Base-by-base conservation (phyloP, 2,113 vertebrate species). In the Calyptommatus sinebrachiatus region DNA sequence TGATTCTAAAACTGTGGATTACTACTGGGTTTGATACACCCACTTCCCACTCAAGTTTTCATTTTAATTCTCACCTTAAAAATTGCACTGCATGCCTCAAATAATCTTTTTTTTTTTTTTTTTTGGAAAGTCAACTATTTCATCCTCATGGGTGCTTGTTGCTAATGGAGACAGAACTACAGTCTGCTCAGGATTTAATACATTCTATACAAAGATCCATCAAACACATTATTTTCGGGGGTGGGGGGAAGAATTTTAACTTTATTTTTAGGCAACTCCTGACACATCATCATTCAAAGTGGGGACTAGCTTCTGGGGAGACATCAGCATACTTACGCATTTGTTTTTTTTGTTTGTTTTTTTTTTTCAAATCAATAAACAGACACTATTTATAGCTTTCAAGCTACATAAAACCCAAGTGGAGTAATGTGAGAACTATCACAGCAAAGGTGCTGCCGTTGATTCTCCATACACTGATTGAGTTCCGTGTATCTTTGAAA, bases 161-260 rank as follows among this genome's bases (percentile, higher is more conserved):
- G 90, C 90, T 92, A 91, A 91, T 87, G 83, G 92, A 93, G 91
- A 94, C 91, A 91, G 89, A 94, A 95, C 90, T 92, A 90, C 91
- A 60, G 86, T 90, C 86, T 90, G 87, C 84, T 90, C 91, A 93
- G 90, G 87, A 91, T 92, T 92, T 91, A 94, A 93, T 91, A 89
- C 76, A 85, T 92, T 92, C 92, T 89, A 89, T 76, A 45, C 89
- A 91, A 71, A 91, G 90, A 90, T 90, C 89, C 84, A 89, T 90
- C 5, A 90, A 88, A 11, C 69, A 53, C 26, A 72, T 69, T 84
- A 73, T 88, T 85, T 92, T 92, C 89, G 91, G 85, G 85, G 80
- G 91, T 83, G 91, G 91, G 83, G 91, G 88, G 90, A 20, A 72
- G 85, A 89, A 91, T 90, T 93, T 91, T 91, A 92, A 86, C 83